Percentiles rank a stretch among this genome's conserved stretches.
These are phyloP conservation scores for Machimus rusticus DNA, from an alignment of 2,888 invertebrate genomes.

Conservation along the genomic window DNA sequence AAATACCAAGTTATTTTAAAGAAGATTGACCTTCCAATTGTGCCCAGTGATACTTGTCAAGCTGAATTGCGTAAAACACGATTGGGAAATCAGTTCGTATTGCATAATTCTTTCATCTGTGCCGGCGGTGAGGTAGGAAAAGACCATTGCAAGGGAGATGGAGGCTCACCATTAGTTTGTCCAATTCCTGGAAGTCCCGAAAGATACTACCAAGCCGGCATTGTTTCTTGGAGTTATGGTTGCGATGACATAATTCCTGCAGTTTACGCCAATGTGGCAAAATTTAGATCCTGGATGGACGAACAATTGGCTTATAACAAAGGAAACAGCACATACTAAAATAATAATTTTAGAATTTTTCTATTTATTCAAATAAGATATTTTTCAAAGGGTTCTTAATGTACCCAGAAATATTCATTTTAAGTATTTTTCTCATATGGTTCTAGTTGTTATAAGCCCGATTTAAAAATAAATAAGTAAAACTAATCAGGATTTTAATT, in stretches of 20 bases:
- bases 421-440: too few relatives aligned
- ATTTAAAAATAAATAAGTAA: too few relatives aligned
- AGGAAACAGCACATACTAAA: slow-evolving; percentile 34
- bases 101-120: slow-evolving; percentile 77
- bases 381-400: too few relatives aligned
- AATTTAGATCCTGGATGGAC: slow-evolving; percentile 75
- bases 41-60: slow-evolving; percentile 65
- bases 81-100: slow-evolving; percentile 71
- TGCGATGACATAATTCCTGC: slow-evolving; percentile 76
- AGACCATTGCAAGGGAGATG: slow-evolving; percentile 80
- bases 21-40: slow-evolving; percentile 75
- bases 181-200: slow-evolving; percentile 65
- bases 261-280: slow-evolving; percentile 75
- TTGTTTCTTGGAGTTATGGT: slow-evolving; percentile 85
- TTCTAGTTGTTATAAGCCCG: too few relatives aligned
- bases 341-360: too few relatives aligned
- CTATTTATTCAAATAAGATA: too few relatives aligned
- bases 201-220: slow-evolving; percentile 65
- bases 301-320: slow-evolving; percentile 45
- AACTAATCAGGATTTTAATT: too few relatives aligned
- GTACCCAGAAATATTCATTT: too few relatives aligned
- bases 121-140: slow-evolving; percentile 77
- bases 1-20: slow-evolving; percentile 72
- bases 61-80: slow-evolving; percentile 69
- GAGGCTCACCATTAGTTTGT: slow-evolving; percentile 81